Percentiles rank a stretch among this genome's conserved stretches.
These are phyloP conservation scores for Drosophila kanapiae DNA, from an alignment of 1,140 invertebrate species.

Conservation along the genomic window DNA sequence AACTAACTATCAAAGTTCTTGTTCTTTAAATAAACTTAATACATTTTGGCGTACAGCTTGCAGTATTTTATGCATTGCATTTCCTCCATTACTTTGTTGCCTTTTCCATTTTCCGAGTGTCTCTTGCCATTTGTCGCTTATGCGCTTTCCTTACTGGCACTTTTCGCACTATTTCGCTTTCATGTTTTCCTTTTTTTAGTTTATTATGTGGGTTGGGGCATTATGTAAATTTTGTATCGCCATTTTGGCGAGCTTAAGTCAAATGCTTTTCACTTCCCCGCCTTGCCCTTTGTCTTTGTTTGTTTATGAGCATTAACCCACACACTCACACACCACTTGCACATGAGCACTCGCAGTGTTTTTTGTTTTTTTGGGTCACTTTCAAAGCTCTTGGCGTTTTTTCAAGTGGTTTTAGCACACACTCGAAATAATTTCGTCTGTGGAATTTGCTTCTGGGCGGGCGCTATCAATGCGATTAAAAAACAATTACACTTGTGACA, in stretches of 20 bases:
- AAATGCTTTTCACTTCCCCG: conserved; percentile 29
- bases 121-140: conserved; percentile 49
- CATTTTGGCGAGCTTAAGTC: conserved; percentile 50
- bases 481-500: conserved; percentile 82
- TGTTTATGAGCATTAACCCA: conserved; percentile 41
- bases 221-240: conserved; percentile 57
- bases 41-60: no score
- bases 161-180: conserved; percentile 31
- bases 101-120: conserved; percentile 29
- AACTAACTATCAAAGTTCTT: no score
- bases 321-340: conserved; percentile 27
- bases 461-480: conserved; percentile 80
- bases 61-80: conserved; percentile 6
- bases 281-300: conserved; percentile 35
- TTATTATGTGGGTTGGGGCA: conserved; percentile 15
- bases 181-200: conserved; percentile 7
- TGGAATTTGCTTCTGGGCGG: conserved; percentile 43
- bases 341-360: conserved; percentile 10
- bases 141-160: conserved; percentile 10
- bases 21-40: background rate
- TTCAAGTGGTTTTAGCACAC: conserved; percentile 72
- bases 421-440: conserved; percentile 74
- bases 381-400: conserved; percentile 57
- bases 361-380: conserved; percentile 78
- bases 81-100: conserved; percentile 1